phyloP scores from a whole-genome alignment of 2,888 invertebrate genomes.

The Epiblema foenella region DNA sequence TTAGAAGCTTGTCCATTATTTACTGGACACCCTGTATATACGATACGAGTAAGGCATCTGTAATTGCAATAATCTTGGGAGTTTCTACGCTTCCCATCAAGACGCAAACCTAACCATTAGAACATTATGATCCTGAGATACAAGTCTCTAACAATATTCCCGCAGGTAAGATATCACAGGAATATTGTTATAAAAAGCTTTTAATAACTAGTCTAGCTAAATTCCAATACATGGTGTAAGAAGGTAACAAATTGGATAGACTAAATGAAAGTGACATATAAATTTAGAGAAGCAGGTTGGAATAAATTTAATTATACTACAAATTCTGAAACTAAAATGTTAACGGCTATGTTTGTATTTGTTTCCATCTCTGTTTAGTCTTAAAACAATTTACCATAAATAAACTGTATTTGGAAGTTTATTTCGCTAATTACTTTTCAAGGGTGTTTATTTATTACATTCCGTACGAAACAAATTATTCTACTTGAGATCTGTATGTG shows the following conservation, averaged over 20 bases:
- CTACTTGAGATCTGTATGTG: background rate
- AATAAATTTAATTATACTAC: background rate
- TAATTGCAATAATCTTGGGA: conserved; percentile 11
- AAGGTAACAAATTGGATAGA: background rate
- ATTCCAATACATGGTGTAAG: background rate
- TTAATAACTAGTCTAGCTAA: background rate
- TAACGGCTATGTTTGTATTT: background rate
- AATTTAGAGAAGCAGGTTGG: background rate
- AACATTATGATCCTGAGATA: conserved; percentile 7
- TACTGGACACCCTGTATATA: no score
- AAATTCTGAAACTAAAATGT: background rate
- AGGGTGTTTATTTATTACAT: background rate
- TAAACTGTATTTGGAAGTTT: background rate
- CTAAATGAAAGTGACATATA: background rate
- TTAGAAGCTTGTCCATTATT: no score
- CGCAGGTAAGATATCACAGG: background rate
- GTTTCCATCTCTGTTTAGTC: background rate
- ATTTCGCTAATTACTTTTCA: background rate
- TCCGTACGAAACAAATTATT: background rate
- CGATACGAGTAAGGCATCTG: no score
- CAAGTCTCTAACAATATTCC: background rate
- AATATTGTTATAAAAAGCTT: background rate
- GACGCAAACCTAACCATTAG: conserved; percentile 11
- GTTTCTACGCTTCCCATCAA: background rate
- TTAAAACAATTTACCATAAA: background rate